A percentile compares a stretch with the other conserved stretches of the same genome.
Evolutionary conservation across 2,113 vertebrate species (phyloP).

Genomic region (Indri indri): DNA sequence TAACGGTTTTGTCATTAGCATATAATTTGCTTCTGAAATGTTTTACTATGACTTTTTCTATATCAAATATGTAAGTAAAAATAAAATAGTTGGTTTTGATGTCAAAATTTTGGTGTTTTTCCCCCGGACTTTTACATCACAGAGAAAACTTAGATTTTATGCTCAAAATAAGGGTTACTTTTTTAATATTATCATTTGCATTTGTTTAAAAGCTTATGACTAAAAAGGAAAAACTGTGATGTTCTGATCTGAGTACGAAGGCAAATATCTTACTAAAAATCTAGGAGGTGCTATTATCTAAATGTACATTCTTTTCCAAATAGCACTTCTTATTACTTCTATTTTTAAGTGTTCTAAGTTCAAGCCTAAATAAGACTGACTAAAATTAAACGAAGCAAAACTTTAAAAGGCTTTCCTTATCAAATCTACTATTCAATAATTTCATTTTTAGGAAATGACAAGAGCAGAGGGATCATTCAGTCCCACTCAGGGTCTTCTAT

Average conservation of each 20-base stretch:
- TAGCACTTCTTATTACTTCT: not conserved
- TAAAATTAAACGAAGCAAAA: slow-evolving; percentile 39
- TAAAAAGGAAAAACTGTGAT: not conserved
- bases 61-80: not conserved
- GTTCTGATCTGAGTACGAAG: not conserved
- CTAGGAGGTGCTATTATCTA: not conserved
- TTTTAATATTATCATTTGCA: not conserved
- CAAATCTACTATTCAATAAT: not conserved
- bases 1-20: not conserved
- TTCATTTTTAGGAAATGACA: slow-evolving; percentile 26
- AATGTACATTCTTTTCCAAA: not conserved
- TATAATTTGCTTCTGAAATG: not conserved
- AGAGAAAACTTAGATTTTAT: not conserved
- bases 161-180: not conserved
- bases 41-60: not conserved
- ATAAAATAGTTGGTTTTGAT: not conserved
- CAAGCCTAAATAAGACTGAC: not conserved
- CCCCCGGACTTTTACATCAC: not conserved
- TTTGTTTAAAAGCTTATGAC: not conserved
- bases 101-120: not conserved
- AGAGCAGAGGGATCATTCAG: not conserved
- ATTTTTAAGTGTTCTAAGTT: slow-evolving; percentile 15
- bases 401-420: slow-evolving; percentile 44
- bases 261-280: not conserved
- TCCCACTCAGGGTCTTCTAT: not conserved